Evolutionary conservation across 35 echinoderm and acorn worm species (phyloP), one percentile per base, ranked within the genome.

Genomic region (Heliocidaris erythrogramma): DNA sequence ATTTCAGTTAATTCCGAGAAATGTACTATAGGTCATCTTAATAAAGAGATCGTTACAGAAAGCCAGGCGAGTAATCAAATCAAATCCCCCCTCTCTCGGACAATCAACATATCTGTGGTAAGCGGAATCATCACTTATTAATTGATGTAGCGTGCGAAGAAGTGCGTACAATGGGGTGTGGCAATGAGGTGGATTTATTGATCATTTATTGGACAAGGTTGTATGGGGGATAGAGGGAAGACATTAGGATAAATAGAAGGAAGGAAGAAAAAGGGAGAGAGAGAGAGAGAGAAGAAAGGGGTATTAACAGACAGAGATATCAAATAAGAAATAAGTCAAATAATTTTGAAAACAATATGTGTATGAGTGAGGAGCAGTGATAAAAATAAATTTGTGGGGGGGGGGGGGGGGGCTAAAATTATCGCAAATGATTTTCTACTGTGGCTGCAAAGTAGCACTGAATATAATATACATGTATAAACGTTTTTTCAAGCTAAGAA

Each of bases 131-230:
- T 78, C 65, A n/a, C 65, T 78, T 78, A 27, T 7, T 78, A 78
- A 78, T 78, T 78, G 65, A 78, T 78, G 65, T 78, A 78, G 65
- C 65, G 65, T 78, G 65, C 65, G 27, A 78, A 78, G 21, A 78
- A 78, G 27, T 78, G 21, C 27, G 65, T 78, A 24, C 65, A 78
- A 27, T 7, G 21, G 21, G 65, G 65, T 29, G 65, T 78, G 65
- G 65, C 65, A n/a, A 78, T n/a, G 21, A 78, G 65, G 27, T 78
- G 65, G 27, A n/a, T 78, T 78, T 78, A 78, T 78, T 78, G 65
- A 78, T 78, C 27, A 78, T 78, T 78, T 78, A 24, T 27, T 78
- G 65, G 65, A 24, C 65, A 78, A 27, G 17, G 18, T 78, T 27
- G 65, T 78, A 78, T 78, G 65, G 65, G 21, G 65, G 65, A 14